Evolutionary conservation across 1,140 invertebrate genomes (phyloP).

Genomic region (Ostrea denselamellosa): DNA sequence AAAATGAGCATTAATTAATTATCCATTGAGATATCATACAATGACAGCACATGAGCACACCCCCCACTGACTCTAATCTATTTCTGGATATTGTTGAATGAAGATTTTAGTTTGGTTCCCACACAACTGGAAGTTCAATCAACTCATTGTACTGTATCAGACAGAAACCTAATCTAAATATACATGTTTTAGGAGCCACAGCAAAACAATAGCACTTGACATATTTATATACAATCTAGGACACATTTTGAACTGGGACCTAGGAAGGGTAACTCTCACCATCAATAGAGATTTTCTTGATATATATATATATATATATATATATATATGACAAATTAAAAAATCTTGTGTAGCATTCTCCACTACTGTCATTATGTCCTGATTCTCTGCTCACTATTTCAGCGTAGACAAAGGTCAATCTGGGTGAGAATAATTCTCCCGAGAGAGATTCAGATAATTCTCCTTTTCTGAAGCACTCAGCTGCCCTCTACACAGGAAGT

Average conservation of each 20-base stretch:
- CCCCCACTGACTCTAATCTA: not conserved
- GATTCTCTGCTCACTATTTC: too few species aligned
- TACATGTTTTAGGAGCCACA: slow-evolving; percentile 5
- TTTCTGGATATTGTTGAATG: not conserved
- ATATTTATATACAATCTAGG: not conserved
- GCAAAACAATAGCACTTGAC: slow-evolving; percentile 32
- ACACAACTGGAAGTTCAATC: not conserved
- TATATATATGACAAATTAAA: too few species aligned
- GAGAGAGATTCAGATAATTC: not conserved
- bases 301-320: too few species aligned
- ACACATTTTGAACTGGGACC: not conserved
- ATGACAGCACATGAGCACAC: not conserved
- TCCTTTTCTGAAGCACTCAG: not conserved
- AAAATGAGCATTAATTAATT: slow-evolving; percentile 3
- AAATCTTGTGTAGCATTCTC: too few species aligned
- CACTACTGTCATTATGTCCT: too few species aligned
- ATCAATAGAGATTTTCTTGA: too few species aligned
- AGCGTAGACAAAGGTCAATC: too few species aligned
- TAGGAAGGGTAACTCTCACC: not conserved
- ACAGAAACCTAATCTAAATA: not conserved
- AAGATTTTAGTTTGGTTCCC: not conserved
- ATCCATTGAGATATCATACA: not conserved
- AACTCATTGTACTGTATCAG: not conserved
- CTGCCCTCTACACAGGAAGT: slow-evolving; percentile 31
- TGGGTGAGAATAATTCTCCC: too few species aligned